Evolutionary conservation across 2,888 invertebrate species (phyloP), one percentile per base, ranked within the genome.

Genomic region (Catocala nupta): DNA sequence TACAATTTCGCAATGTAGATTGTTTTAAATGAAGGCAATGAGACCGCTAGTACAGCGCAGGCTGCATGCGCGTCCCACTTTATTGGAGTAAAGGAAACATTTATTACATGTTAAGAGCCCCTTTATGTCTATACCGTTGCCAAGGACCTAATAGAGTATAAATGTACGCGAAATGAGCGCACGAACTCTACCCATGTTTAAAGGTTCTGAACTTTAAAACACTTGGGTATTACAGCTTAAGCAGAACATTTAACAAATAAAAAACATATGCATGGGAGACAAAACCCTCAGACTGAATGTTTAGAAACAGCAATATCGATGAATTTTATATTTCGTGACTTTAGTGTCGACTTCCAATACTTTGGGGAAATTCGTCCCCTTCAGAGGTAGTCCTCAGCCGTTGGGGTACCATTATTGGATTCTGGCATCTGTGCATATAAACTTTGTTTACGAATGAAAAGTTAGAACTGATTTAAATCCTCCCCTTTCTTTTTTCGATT

Each of bases 261-360:
- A 64, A 69, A 59, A 72, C 67, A 65, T 61, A 70, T 67, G 63
- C 66, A 67, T 55, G 65, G 55, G 25, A 47, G 65, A 65, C 65
- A 65, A 70, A 56, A 73, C 71, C 72, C 68, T 73, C 61, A 55
- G 59, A 63, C 66, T 64, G 67, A 80, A 84, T 81, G 79, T 86
- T 89, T 81, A 80, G 80, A 81, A 86, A 84, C 77, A 81, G 81
- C 84, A 88, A 90, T 90, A 88, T 88, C 90, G 81, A 90, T 92
- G 90, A 91, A 91, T 91, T 90, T 90, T 91, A 88, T 91, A 90
- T 90, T 86, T 85, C 82, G 83, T 87, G 86, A 88, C 86, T 90
- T 89, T 79, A 87, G 81, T 84, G 83, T 77, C 73, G 78, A 74
- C 78, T 83, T 86, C 73, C 86, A 88, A 90, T 91, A 89, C 90